A percentile compares a stretch with the other conserved stretches of the same genome.
Conservation (phyloP, 2,113 vertebrate genomes). For the Isurus oxyrinchus region DNA sequence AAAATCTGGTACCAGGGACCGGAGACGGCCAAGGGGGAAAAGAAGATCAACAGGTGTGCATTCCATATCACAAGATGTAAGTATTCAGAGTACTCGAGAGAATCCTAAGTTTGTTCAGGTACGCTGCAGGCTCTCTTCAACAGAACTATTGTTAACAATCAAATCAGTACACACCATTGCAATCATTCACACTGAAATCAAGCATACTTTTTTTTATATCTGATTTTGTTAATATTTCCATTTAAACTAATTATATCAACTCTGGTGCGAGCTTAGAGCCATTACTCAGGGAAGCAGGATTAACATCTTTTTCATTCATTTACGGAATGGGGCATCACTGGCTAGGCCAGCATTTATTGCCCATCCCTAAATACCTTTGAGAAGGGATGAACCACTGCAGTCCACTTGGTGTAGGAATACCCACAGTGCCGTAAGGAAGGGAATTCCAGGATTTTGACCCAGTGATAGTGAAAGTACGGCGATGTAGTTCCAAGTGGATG, state of each 20-base stretch:
- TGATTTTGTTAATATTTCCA: neutral
- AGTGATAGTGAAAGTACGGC: no score
- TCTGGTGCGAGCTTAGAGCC: neutral
- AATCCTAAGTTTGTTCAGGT: neutral
- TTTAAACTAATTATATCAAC: neutral
- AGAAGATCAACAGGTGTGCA: slow-evolving; percentile 41
- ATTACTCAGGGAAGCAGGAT: neutral
- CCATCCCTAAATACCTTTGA: no score
- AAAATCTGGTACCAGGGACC: slow-evolving; percentile 38
- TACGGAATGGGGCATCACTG: no score
- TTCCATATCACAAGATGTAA: slow-evolving; percentile 41
- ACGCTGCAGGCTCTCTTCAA: neutral
- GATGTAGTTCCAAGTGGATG: no score
- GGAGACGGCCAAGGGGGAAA: slow-evolving; percentile 41
- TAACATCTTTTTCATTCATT: neutral
- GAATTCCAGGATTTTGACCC: no score
- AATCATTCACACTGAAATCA: neutral
- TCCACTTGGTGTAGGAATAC: no score
- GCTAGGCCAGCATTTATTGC: no score
- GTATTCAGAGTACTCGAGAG: neutral
- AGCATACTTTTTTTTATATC: neutral
- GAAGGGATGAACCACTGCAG: no score
- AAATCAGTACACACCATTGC: neutral
- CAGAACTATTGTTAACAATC: neutral
- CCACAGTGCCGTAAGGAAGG: no score